phyloP scores from a whole-genome alignment of 1,140 invertebrate genomes.

The Ceratoteleas bidentatus region DNA sequence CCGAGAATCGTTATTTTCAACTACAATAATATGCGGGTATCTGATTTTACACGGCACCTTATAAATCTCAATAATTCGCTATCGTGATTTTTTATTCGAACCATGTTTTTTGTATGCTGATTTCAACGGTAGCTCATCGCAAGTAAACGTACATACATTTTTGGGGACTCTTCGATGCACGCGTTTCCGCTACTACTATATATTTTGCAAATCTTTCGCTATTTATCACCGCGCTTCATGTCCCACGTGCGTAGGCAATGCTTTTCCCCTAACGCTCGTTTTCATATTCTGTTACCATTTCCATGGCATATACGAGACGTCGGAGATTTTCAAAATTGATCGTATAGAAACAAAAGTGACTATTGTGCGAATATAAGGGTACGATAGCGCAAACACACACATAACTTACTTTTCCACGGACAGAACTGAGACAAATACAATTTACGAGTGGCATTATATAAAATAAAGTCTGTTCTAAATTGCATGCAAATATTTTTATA shows the following conservation, averaged over 20 bases:
- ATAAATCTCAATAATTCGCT: conserved; percentile 25
- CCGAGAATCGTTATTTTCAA: no score
- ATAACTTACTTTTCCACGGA: conserved; percentile 22
- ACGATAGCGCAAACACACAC: conserved; percentile 23
- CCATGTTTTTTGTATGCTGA: conserved; percentile 33
- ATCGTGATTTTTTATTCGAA: conserved; percentile 26
- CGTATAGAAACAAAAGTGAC: conserved; percentile 60
- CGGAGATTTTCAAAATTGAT: conserved; percentile 72
- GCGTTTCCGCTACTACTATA: conserved; percentile 51
- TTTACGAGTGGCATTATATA: no score
- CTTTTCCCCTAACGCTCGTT: conserved; percentile 64
- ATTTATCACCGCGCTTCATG: conserved; percentile 66
- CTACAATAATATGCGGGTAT: no score
- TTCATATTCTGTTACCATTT: conserved; percentile 73
- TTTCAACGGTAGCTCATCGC: conserved; percentile 37
- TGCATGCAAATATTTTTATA: neutral
- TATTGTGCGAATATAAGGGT: conserved; percentile 44
- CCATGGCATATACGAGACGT: conserved; percentile 64
- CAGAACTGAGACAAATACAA: no score
- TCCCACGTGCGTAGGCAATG: conserved; percentile 60
- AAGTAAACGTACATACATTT: conserved; percentile 44
- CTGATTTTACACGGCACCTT: no score
- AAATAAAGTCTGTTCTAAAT: no score
- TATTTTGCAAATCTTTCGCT: conserved; percentile 73
- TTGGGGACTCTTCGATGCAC: conserved; percentile 43